phyloP scores from a whole-genome alignment of 23 tunicate genomes.

The Trididemnum miniatum region DNA sequence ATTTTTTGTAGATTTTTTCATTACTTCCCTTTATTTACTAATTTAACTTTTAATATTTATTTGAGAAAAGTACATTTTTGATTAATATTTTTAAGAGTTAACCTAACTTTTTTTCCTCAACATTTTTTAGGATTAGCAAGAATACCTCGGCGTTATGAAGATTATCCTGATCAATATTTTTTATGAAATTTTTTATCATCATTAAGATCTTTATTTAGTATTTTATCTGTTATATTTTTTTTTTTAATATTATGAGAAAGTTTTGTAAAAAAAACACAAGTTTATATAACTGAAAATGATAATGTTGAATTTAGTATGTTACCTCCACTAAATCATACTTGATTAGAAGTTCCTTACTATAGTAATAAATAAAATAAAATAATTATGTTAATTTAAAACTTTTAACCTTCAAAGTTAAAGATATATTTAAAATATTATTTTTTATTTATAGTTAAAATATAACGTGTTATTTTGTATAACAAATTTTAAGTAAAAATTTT shows the following conservation, averaged over 20 bases:
- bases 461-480: not conserved
- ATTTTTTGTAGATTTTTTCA: constrained; percentile 11
- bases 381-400: too few species aligned
- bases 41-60: not conserved
- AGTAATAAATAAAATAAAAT: too few species aligned
- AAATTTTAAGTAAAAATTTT: too few species aligned
- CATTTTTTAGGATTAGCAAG: constrained; percentile 38
- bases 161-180: constrained; percentile 16
- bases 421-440: too few species aligned
- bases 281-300: not conserved
- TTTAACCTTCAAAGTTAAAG: too few species aligned
- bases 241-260: not conserved
- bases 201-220: not conserved
- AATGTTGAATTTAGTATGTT: not conserved
- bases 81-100: constrained; percentile 30
- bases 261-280: not conserved
- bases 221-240: not conserved
- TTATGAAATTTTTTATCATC: constrained; percentile 15
- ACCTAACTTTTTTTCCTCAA: constrained; percentile 33
- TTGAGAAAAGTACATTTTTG: constrained; percentile 13
- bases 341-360: constrained; percentile 13
- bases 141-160: constrained; percentile 42
- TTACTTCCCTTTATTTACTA: constrained; percentile 16
- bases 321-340: not conserved
- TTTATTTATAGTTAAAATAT: not conserved